Conservation (phyloP, 2,113 vertebrate species). For the Oenanthe melanoleuca region DNA sequence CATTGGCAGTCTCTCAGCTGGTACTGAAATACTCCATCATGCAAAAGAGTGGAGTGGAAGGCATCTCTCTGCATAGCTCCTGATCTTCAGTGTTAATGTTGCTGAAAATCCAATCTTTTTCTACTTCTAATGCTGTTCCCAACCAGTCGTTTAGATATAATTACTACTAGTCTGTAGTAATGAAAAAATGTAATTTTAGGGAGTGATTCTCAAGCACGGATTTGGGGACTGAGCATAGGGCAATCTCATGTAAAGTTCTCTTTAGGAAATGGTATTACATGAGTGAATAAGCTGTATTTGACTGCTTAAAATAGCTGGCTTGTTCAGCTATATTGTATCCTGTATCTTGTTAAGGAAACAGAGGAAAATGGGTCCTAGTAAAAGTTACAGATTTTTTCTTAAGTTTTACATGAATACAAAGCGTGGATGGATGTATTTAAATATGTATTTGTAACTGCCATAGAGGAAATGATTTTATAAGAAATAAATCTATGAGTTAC, state of each 20-base stretch:
- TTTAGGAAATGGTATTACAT: neutral
- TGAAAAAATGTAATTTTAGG: neutral
- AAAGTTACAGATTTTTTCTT: neutral
- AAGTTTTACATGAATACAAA: neutral
- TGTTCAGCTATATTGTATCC: neutral
- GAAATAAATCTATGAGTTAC: neutral
- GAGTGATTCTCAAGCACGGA: neutral
- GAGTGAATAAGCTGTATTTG: neutral
- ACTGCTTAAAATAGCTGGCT: neutral
- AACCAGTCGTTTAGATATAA: neutral
- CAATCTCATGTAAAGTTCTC: neutral
- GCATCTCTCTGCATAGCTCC: fast-evolving
- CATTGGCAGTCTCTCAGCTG: neutral
- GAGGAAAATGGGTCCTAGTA: neutral
- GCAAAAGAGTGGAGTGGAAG: neutral
- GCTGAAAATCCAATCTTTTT: neutral
- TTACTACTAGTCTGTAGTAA: neutral
- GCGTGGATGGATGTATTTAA: neutral
- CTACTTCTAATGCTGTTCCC: neutral
- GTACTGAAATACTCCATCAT: neutral
- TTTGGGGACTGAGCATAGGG: neutral
- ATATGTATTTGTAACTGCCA: too few relatives aligned
- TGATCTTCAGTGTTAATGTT: neutral
- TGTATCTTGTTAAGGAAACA: neutral
- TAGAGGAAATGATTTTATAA: neutral